Evolutionary conservation across 2,888 invertebrate species (phyloP).

Genomic region (Teinopalpus imperialis): DNA sequence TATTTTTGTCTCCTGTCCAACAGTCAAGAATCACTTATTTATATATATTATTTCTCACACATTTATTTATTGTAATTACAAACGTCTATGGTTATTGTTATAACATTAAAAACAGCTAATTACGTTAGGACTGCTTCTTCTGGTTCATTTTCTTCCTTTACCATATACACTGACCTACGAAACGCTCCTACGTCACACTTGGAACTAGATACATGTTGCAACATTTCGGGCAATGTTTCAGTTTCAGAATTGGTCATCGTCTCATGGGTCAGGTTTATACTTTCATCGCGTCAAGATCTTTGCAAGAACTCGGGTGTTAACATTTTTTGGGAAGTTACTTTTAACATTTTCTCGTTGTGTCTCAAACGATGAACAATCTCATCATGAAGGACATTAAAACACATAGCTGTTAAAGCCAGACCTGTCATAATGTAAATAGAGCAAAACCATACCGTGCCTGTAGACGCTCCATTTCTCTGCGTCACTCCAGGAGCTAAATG

Average conservation of each 20-base stretch:
- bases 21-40: conserved; percentile 11
- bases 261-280: conserved; percentile 67
- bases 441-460: conserved; percentile 93
- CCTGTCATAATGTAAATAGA: conserved; percentile 94
- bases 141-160: conserved; percentile 65
- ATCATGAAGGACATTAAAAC: conserved; percentile 94
- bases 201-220: conserved; percentile 65
- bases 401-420: conserved; percentile 94
- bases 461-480: conserved; percentile 71
- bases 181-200: conserved; percentile 64
- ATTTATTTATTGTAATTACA: conserved; percentile 16
- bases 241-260: conserved; percentile 67
- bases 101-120: conserved; percentile 26
- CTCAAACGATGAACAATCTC: conserved; percentile 91
- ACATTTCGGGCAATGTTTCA: conserved; percentile 71
- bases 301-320: conserved; percentile 70
- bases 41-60: conserved; percentile 9
- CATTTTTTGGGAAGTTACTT: conserved; percentile 62
- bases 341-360: conserved; percentile 77
- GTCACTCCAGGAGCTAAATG: conserved; percentile 89
- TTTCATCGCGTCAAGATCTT: conserved; percentile 75
- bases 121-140: conserved; percentile 66
- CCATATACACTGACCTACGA: conserved; percentile 64
- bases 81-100: conserved; percentile 18
- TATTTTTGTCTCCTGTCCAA: conserved; percentile 1